Percentiles rank a stretch among this genome's conserved stretches.
These are phyloP conservation scores for Tachina lurida DNA, from an alignment of 2,888 invertebrate species.

Conservation along the genomic window DNA sequence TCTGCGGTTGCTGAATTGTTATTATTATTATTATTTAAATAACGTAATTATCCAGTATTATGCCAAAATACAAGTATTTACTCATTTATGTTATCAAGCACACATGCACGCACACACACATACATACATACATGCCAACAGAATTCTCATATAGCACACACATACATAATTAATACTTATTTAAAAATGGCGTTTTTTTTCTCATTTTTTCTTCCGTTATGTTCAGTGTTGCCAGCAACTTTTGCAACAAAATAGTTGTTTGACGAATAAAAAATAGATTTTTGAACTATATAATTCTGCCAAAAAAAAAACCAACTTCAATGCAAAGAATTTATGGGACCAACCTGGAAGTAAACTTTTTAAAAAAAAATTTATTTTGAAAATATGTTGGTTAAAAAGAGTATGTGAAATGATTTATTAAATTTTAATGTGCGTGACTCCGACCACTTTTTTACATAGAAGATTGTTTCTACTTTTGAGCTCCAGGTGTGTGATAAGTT, in stretches of 20 bases:
- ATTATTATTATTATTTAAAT: slow-evolving; percentile 69
- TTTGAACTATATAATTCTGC: too few species aligned
- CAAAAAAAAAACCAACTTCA: too few species aligned
- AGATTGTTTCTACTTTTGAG: too few species aligned
- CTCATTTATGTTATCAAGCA: slow-evolving; percentile 39
- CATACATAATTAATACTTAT: slow-evolving; percentile 26
- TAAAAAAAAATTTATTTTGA: too few species aligned
- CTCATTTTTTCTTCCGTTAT: background rate
- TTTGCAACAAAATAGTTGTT: background rate
- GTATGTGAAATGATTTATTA: too few species aligned
- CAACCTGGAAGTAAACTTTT: too few species aligned
- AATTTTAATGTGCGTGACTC: too few species aligned
- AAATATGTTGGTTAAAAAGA: too few species aligned
- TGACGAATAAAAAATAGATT: background rate
- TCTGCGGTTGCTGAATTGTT: slow-evolving; percentile 55
- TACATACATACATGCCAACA: background rate
- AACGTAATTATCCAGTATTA: slow-evolving; percentile 69
- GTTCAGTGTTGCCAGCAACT: background rate
- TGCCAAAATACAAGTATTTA: slow-evolving; percentile 64
- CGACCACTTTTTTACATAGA: too few species aligned
- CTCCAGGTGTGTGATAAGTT: too few species aligned
- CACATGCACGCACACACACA: background rate
- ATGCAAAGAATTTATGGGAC: too few species aligned
- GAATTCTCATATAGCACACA: background rate
- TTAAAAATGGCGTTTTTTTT: slow-evolving; percentile 8